These are phyloP conservation scores for Leuctra nigra DNA, from an alignment of 2,888 invertebrate genomes.

Conservation along the genomic window DNA sequence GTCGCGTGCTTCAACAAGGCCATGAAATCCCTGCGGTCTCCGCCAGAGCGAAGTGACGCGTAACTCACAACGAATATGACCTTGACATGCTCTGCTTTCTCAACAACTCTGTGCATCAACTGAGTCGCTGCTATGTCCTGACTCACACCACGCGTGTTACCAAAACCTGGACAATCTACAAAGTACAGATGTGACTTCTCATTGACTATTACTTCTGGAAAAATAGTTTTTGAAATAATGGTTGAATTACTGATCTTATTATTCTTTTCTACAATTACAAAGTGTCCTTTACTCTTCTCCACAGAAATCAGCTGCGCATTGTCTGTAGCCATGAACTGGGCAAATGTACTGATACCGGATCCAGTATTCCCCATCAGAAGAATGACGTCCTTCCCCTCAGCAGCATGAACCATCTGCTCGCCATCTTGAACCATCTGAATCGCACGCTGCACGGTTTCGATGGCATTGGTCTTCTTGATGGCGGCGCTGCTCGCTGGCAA, in stretches of 20 bases:
- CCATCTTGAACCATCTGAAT: too few relatives aligned
- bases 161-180: slow-evolving; percentile 29
- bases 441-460: too few relatives aligned
- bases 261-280: slow-evolving; percentile 21
- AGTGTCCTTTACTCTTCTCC: too few relatives aligned
- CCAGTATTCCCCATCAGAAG: slow-evolving; percentile 26
- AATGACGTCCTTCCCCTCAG: slow-evolving; percentile 2
- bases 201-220: slow-evolving; percentile 13
- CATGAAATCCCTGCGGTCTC: slow-evolving; percentile 24
- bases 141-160: slow-evolving; percentile 29
- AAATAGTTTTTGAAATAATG: not conserved
- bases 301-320: too few relatives aligned
- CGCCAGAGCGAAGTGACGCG: slow-evolving; percentile 30
- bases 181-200: slow-evolving; percentile 5
- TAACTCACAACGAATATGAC: slow-evolving; percentile 32
- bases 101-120: slow-evolving; percentile 34
- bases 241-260: not conserved
- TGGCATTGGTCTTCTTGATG: too few relatives aligned
- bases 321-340: slow-evolving; percentile 22
- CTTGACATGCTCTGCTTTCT: slow-evolving; percentile 31
- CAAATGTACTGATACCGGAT: slow-evolving; percentile 24
- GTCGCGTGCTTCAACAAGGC: slow-evolving; percentile 21
- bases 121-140: slow-evolving; percentile 34
- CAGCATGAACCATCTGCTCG: too few relatives aligned
- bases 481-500: too few relatives aligned